These are phyloP conservation scores for Alouatta palliata DNA, from an alignment of 2,113 vertebrate species.

Conservation along the genomic window DNA sequence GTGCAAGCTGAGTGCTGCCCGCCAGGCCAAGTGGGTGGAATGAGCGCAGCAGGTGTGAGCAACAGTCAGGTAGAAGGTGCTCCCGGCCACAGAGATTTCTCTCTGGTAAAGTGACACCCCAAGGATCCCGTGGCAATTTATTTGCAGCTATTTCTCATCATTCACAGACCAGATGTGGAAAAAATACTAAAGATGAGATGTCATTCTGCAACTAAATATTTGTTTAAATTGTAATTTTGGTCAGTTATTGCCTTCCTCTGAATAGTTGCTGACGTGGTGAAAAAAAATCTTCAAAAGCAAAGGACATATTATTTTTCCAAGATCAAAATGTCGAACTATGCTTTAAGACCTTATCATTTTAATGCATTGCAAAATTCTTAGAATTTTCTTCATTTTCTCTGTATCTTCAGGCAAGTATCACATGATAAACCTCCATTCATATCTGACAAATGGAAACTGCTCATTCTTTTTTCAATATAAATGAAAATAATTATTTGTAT, in stretches of 20 bases:
- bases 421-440: neutral
- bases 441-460: neutral
- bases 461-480: neutral
- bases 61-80: too few relatives aligned
- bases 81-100: too few relatives aligned
- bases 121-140: neutral
- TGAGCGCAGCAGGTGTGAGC: too few relatives aligned
- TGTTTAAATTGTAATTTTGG: neutral
- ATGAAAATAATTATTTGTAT: neutral
- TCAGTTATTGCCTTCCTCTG: neutral
- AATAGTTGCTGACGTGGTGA: neutral
- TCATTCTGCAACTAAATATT: neutral
- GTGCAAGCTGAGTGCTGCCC: too few relatives aligned
- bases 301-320: neutral
- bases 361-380: neutral
- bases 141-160: neutral
- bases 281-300: neutral
- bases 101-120: too few relatives aligned
- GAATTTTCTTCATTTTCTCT: neutral
- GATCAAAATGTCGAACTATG: neutral
- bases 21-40: too few relatives aligned
- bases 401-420: neutral
- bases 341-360: neutral
- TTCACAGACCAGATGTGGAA: neutral
- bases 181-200: neutral